Percentiles rank a stretch among this genome's conserved stretches.
phyloP scores from a whole-genome alignment of 1,140 invertebrate species.

The Temnothorax nylanderi region DNA sequence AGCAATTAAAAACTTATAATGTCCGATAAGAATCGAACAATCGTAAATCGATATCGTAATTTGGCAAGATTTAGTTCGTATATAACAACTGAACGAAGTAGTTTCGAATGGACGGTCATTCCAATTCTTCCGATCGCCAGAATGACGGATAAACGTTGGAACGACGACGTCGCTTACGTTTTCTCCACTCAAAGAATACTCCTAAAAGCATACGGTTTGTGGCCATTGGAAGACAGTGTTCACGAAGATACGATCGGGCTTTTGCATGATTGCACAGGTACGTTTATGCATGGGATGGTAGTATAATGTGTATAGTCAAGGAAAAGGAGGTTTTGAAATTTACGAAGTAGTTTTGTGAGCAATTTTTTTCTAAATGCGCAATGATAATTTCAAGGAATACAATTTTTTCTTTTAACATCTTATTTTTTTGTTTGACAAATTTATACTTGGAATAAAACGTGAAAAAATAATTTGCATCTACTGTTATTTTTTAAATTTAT shows the following conservation, averaged over 20 bases:
- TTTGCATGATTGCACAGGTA: not conserved
- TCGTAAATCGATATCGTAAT: slow-evolving; percentile 13
- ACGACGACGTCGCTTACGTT: slow-evolving; percentile 37
- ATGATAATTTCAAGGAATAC: not conserved
- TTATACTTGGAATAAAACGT: not conserved
- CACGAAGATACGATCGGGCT: slow-evolving; percentile 5
- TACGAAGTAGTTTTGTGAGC: not conserved
- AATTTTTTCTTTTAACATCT: not conserved
- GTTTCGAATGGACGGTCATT: not conserved
- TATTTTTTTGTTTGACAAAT: not conserved
- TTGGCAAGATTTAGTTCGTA: slow-evolving; percentile 5
- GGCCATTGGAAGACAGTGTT: slow-evolving; percentile 41
- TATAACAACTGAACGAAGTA: slow-evolving; percentile 15
- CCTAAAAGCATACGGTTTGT: slow-evolving; percentile 20
- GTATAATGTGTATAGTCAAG: not conserved
- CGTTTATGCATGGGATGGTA: not conserved
- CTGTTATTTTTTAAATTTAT: not conserved
- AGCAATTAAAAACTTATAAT: slow-evolving; percentile 25
- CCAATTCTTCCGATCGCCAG: not conserved
- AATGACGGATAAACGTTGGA: slow-evolving; percentile 49
- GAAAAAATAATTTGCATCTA: not conserved
- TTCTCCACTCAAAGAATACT: slow-evolving; percentile 26
- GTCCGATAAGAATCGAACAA: not conserved
- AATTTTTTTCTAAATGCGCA: not conserved
- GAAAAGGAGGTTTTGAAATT: not conserved